phyloP scores from a whole-genome alignment of 1,140 invertebrate genomes.

The Calephelis virginiensis region DNA sequence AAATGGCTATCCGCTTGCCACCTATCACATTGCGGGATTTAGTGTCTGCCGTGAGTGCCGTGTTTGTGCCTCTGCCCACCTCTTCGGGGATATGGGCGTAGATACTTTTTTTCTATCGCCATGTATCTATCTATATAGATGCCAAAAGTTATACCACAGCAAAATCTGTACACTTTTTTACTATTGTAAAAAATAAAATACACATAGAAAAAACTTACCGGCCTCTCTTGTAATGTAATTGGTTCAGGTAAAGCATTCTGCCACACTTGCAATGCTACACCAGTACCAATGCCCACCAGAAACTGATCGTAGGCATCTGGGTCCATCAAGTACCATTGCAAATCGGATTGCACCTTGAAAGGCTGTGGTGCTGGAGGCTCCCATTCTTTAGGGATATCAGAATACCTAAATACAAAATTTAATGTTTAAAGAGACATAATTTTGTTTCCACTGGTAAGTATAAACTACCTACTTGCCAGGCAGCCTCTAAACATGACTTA shows the following conservation, averaged over 20 bases:
- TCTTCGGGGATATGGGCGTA: too few species aligned
- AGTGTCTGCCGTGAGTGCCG: too few species aligned
- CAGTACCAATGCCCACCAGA: slow-evolving; percentile 91
- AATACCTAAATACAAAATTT: slow-evolving; percentile 82
- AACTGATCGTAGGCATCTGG: slow-evolving; percentile 97
- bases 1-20: too few species aligned
- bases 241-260: slow-evolving; percentile 95
- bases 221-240: slow-evolving; percentile 88
- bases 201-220: slow-evolving; percentile 75
- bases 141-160: too few species aligned
- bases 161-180: too few species aligned
- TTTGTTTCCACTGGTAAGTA: too few species aligned
- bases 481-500: too few species aligned
- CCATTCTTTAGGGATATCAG: slow-evolving; percentile 95
- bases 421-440: neutral
- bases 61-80: too few species aligned
- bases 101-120: too few species aligned
- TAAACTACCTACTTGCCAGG: too few species aligned
- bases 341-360: slow-evolving; percentile 92
- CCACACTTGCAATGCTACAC: slow-evolving; percentile 91
- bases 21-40: too few species aligned
- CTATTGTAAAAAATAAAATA: neutral
- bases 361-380: slow-evolving; percentile 91
- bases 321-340: slow-evolving; percentile 95
- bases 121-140: too few species aligned